Base-by-base conservation (phyloP, 2,888 invertebrate genomes). In the Adineta ricciae region DNA sequence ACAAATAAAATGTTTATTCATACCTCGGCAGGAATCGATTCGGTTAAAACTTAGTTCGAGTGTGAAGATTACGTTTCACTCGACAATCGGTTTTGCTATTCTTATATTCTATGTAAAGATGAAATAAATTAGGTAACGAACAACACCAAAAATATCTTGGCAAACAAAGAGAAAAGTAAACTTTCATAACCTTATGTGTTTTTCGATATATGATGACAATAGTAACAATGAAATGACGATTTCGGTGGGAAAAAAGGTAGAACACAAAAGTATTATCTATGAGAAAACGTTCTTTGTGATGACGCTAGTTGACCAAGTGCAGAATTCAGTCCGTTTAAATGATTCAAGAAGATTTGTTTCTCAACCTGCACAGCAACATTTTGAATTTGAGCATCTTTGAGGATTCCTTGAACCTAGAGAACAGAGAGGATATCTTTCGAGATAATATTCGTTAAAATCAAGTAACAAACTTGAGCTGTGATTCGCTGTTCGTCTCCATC, bases 401-500 rank as follows among this genome's bases (percentile, higher is more conserved):
- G 88, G 54, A 90, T 86, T 64, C 88, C 86, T 36, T 88, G 87
- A n/a, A 89, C 89, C 90, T 86, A 72, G 32, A 84, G 64, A 41
- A 84, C 56, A 85, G 38, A 9, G 84, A 56, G 1, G 2, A 32
- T n/a, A 83, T 1, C 46, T 11, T 46, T 49, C 52, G 41, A 8
- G 21, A 19, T 19, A 50, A 50, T 21, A 41, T 36, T 52, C 38
- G 27, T 84, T 24, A 83, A 84, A 2, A 73, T 49, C 21, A 38
- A n/a, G 14, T 49, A 38, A 73, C 82, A 27, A 41, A 84, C 73
- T 84, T 86, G 86, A n/a, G 84, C 78, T 21, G 84, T 83, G 50
- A 87, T 86, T 88, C 89, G 89, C 88, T 89, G 87, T 88, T 88
- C 92, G 92, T 87, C 91, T 92, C 92, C 96, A 96, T 92, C 96